phyloP scores from a whole-genome alignment of 2,113 vertebrate genomes.

The Chaetops frenatus region DNA sequence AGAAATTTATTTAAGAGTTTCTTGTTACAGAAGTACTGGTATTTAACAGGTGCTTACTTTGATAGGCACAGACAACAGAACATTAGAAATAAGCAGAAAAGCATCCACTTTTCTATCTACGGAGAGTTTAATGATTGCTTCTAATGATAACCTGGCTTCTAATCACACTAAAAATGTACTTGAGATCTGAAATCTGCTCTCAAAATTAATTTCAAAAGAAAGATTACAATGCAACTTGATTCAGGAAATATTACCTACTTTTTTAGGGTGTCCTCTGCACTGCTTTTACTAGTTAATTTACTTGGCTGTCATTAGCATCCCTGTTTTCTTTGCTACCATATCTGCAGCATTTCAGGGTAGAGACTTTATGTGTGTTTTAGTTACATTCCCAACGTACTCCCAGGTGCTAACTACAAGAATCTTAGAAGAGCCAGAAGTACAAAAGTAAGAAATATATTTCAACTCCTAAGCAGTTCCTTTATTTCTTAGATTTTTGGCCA shows the following conservation, averaged over 20 bases:
- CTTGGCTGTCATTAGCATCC: not conserved
- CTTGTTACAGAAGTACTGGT: not conserved
- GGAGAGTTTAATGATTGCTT: not conserved
- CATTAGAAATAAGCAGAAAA: not conserved
- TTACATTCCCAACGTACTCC: not conserved
- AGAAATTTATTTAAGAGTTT: not conserved
- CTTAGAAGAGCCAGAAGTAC: not conserved
- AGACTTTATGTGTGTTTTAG: not conserved
- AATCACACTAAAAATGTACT: not conserved
- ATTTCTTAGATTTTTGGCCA: not conserved
- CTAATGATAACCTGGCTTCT: not conserved
- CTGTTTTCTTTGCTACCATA: not conserved
- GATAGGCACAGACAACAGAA: not conserved
- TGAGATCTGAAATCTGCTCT: not conserved
- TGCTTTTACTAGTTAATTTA: not conserved
- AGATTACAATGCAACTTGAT: not conserved
- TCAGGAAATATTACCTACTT: not conserved
- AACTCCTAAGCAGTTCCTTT: not conserved
- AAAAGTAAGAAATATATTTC: not conserved
- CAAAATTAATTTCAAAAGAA: not conserved
- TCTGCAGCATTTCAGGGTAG: not conserved
- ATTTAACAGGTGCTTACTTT: not conserved
- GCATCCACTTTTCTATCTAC: not conserved
- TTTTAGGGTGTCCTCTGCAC: not conserved
- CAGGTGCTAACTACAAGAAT: not conserved